Evolutionary conservation across 2,888 invertebrate species (phyloP).

Genomic region (Andricus curvator): DNA sequence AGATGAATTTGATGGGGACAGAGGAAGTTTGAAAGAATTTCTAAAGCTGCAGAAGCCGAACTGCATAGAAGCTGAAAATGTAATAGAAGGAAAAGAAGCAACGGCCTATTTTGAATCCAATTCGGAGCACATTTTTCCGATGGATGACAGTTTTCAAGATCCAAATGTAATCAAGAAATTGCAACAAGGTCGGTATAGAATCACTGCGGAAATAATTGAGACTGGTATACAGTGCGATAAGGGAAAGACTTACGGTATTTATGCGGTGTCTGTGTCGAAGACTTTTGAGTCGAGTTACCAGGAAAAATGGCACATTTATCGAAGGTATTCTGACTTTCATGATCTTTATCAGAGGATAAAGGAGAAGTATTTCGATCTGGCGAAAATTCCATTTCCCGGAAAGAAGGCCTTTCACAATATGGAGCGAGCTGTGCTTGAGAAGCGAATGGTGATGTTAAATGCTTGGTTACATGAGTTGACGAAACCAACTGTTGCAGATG

Average conservation of each 20-base stretch:
- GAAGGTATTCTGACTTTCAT: constrained; percentile 96
- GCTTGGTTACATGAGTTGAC: constrained; percentile 88
- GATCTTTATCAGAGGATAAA: constrained; percentile 91
- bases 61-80: constrained; percentile 62
- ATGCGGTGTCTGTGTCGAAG: constrained; percentile 90
- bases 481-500: constrained; percentile 81
- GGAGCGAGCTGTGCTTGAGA: constrained; percentile 90
- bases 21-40: constrained; percentile 48
- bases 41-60: constrained; percentile 59
- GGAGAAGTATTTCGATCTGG: constrained; percentile 90
- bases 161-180: constrained; percentile 73
- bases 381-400: constrained; percentile 90
- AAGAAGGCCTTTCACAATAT: constrained; percentile 97
- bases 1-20: constrained; percentile 56
- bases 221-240: constrained; percentile 89
- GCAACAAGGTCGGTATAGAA: constrained; percentile 73
- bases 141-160: constrained; percentile 69
- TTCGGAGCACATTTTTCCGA: constrained; percentile 65
- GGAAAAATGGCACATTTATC: constrained; percentile 94
- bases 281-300: constrained; percentile 83
- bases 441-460: constrained; percentile 89
- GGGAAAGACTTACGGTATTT: constrained; percentile 92
- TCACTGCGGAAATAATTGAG: constrained; percentile 74
- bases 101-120: constrained; percentile 66
- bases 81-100: constrained; percentile 63